Base-by-base conservation (phyloP, 2,113 vertebrate genomes). In the Etheostoma cragini region DNA sequence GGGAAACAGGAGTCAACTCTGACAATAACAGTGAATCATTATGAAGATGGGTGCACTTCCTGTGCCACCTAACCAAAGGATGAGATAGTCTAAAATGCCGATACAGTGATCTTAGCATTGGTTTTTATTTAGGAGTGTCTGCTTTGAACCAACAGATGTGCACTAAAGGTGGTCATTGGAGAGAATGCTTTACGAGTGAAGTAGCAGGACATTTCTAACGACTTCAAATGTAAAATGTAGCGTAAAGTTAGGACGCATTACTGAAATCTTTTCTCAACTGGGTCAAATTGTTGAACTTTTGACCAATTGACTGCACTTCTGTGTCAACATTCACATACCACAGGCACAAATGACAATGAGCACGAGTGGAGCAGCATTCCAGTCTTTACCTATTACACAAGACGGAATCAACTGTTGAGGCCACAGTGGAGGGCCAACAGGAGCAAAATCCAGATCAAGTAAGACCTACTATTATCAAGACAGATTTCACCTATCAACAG, bases 301-400 rank as follows among this genome's bases (percentile, higher is more conserved):
- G 83, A 92, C 85, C 80, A 88, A 80, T 57, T 26, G 81, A 76
- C 67, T 87, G 76, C 76, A 64, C 80, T 76, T 85, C 84, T 89
- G 67, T 91, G 87, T 92, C 89, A 91, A 89, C 93, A 77, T 87
- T 88, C 87, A 86, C 91, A 92, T 92, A 89, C 88, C 90, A 80
- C 52, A 5, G 70, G 19, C 73, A 85, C 78, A 72, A 80, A 81
- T 72, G 70, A 93, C 90, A 93, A 93, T 88, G 89, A 87, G 70
- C 81, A 79, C 65, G 74, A 91, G 80, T 30, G 56, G 70, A 60
- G 88, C 81, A 49, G 90, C 89, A 93, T 93, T 93, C 92, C 92
- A 89, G 85, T 78, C 81, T 74, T 74, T 73, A 90, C 82, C 91
- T 83, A 82, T 89, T 91, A 88, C 85, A 81, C 83, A 89, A 88